Percentiles rank a stretch among this genome's conserved stretches.
phyloP scores from a whole-genome alignment of 2,888 invertebrate species.

The Caenorhabditis angaria region DNA sequence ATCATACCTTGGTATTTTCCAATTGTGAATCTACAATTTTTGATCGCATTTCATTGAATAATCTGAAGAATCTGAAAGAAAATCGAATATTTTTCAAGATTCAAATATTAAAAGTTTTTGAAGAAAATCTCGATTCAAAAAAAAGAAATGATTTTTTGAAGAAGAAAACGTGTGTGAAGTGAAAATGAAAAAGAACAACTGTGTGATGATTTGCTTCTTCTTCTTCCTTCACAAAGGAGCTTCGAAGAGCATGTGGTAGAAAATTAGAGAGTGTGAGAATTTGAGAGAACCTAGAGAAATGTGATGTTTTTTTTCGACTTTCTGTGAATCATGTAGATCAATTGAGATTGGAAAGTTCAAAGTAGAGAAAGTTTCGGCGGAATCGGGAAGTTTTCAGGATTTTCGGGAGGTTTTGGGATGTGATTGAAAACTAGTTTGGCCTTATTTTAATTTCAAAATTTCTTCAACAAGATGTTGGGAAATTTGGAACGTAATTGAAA shows the following conservation, averaged over 20 bases:
- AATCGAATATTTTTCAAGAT: not conserved
- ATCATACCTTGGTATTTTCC: conserved; percentile 33
- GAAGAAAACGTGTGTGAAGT: not conserved
- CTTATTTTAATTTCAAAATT: too few species aligned
- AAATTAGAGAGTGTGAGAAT: not conserved
- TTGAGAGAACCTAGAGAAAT: not conserved
- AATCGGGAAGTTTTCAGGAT: too few species aligned
- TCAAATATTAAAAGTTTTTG: too few species aligned
- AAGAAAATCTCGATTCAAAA: too few species aligned
- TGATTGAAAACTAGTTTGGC: too few species aligned
- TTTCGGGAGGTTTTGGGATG: too few species aligned
- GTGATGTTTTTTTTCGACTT: not conserved
- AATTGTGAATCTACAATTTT: conserved; percentile 30
- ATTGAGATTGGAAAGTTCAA: too few species aligned
- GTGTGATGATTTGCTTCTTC: not conserved
- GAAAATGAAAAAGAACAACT: conserved; percentile 3
- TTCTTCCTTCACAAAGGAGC: not conserved
- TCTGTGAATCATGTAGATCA: not conserved
- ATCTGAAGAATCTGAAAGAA: not conserved
- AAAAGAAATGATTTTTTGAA: not conserved
- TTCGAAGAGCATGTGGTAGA: not conserved
- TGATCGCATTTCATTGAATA: conserved; percentile 23
- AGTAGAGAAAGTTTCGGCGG: too few species aligned
- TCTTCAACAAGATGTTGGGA: too few species aligned
- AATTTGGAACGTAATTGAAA: too few species aligned